Conservation (phyloP, 2,113 vertebrate species). For the Plecotus auritus region DNA sequence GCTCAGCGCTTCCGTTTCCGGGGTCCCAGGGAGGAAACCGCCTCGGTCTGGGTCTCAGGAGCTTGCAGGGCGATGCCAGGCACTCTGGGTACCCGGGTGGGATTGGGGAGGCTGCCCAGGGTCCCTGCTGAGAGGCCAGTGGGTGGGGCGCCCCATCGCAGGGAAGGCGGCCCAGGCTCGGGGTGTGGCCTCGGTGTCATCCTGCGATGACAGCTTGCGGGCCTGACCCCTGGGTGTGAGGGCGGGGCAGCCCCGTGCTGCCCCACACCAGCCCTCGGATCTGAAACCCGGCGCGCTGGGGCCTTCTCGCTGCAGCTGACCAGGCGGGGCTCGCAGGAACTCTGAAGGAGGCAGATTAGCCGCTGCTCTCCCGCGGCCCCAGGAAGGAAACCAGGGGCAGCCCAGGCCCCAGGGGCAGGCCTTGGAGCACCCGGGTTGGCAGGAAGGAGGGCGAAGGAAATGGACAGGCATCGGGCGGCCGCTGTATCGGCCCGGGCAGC, state of each 20-base stretch:
- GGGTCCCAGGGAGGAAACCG: background rate
- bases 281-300: background rate
- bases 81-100: background rate
- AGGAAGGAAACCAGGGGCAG: conserved; percentile 35
- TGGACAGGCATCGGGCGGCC: background rate
- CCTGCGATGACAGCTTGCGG: accelerated
- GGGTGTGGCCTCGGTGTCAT: background rate
- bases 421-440: background rate
- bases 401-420: background rate
- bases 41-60: background rate
- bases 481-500: background rate
- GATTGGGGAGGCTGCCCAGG: background rate
- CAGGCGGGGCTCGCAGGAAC: background rate
- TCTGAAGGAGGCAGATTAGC: background rate
- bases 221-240: background rate
- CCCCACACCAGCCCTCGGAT: background rate
- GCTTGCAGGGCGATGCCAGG: background rate
- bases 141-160: background rate
- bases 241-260: background rate
- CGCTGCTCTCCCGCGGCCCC: background rate
- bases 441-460: background rate
- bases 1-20: background rate
- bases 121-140: background rate
- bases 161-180: background rate
- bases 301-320: accelerated